Evolutionary conservation across 2,113 vertebrate genomes (phyloP).

Genomic region (Zapornia atra): DNA sequence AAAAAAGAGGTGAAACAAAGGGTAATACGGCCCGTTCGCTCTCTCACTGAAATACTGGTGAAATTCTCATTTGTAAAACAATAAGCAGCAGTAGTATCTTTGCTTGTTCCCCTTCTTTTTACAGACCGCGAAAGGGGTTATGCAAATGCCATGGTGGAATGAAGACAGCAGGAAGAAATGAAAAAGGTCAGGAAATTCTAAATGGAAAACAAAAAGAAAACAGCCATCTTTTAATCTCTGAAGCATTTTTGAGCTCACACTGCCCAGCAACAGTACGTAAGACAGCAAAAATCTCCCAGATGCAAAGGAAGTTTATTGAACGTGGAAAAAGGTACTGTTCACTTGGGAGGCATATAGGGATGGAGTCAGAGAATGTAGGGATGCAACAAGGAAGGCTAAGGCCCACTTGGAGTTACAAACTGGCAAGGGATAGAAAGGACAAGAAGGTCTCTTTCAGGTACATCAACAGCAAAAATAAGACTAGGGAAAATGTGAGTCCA

Average conservation of each 20-base stretch:
- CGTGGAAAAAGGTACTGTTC: too few relatives aligned
- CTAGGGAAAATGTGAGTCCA: too few relatives aligned
- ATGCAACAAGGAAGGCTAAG: too few relatives aligned
- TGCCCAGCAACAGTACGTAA: background rate
- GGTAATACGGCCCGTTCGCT: background rate
- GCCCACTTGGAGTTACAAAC: too few relatives aligned
- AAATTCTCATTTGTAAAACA: conserved; percentile 4
- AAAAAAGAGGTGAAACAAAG: conserved; percentile 4
- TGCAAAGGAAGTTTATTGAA: background rate
- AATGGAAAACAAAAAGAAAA: background rate
- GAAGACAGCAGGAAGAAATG: background rate
- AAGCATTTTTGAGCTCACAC: conserved; percentile 18
- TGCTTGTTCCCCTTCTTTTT: conserved; percentile 40
- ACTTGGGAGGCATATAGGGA: too few relatives aligned
- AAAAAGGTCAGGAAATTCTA: conserved; percentile 57
- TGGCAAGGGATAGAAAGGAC: too few relatives aligned
- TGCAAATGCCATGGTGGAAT: conserved; percentile 1
- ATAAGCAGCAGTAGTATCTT: background rate
- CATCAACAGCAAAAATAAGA: too few relatives aligned
- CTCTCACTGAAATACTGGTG: background rate
- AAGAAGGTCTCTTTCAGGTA: too few relatives aligned
- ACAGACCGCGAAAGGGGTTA: background rate
- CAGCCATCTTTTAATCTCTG: conserved; percentile 47
- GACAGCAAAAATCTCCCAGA: background rate
- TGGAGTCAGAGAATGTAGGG: too few relatives aligned